Evolutionary conservation across 2,888 invertebrate genomes (phyloP).

Genomic region (Vesta saturnalis): DNA sequence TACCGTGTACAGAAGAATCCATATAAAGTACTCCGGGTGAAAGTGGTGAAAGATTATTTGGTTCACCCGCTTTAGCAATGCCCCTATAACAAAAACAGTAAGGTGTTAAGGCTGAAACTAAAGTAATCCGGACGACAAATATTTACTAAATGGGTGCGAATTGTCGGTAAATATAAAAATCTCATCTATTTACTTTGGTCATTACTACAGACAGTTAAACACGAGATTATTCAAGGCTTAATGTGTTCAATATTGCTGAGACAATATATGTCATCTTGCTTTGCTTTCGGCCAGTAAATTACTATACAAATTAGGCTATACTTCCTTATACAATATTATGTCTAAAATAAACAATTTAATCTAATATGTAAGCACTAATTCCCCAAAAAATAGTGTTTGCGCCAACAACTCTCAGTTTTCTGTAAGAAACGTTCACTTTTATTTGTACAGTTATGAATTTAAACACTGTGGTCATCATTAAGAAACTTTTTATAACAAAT

Average conservation of each 20-base stretch:
- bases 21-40: constrained; percentile 81
- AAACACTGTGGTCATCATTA: too few species aligned
- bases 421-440: too few species aligned
- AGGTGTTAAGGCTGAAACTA: constrained; percentile 20
- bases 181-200: constrained; percentile 40
- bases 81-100: constrained; percentile 71
- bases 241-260: background rate
- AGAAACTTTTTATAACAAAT: too few species aligned
- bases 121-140: constrained; percentile 31
- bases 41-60: constrained; percentile 88
- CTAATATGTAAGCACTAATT: too few species aligned
- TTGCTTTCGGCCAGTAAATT: background rate
- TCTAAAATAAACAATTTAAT: too few species aligned
- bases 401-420: too few species aligned
- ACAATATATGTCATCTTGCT: constrained; percentile 8
- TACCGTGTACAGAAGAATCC: constrained; percentile 85
- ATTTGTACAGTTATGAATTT: too few species aligned
- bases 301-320: constrained; percentile 10
- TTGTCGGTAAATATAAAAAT: constrained; percentile 47
- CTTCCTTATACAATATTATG: background rate
- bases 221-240: constrained; percentile 25
- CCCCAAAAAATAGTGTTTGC: too few species aligned
- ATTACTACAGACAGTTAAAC: constrained; percentile 29
- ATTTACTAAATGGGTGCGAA: constrained; percentile 47
- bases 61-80: constrained; percentile 93